These are phyloP conservation scores for Ginglymostoma cirratum DNA, from an alignment of 2,113 vertebrate genomes.

Conservation along the genomic window DNA sequence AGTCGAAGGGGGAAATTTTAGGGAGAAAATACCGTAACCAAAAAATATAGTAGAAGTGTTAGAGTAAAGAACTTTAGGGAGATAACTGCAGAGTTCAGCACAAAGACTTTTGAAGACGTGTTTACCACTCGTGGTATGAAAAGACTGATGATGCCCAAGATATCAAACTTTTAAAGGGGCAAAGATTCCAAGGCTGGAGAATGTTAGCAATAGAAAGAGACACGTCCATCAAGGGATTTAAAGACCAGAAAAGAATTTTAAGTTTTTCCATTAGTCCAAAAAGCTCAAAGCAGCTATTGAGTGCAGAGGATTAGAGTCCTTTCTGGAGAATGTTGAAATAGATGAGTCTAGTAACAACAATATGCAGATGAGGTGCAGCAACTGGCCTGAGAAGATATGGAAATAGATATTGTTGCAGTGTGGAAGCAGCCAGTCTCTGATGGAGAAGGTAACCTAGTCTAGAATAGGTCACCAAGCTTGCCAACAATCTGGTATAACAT, in stretches of 20 bases:
- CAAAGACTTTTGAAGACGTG: neutral
- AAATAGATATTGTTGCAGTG: neutral
- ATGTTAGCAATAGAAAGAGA: neutral
- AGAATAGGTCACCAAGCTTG: neutral
- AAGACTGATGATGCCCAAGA: neutral
- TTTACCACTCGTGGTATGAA: neutral
- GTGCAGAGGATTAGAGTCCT: neutral
- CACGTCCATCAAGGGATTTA: neutral
- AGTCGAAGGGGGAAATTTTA: neutral
- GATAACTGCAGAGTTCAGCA: neutral
- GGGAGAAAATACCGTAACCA: neutral
- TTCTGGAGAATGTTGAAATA: neutral
- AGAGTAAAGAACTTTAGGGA: neutral
- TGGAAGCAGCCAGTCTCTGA: neutral
- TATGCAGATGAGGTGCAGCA: neutral
- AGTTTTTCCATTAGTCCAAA: neutral
- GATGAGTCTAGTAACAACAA: neutral
- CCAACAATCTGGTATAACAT: neutral
- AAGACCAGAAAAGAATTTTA: neutral
- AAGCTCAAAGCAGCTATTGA: neutral
- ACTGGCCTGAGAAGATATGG: neutral
- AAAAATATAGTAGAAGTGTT: neutral
- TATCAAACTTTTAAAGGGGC: neutral
- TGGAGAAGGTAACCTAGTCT: neutral
- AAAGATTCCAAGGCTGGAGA: neutral